Base-by-base conservation (phyloP, 1,140 invertebrate genomes). In the Dolichoris vasculosae region DNA sequence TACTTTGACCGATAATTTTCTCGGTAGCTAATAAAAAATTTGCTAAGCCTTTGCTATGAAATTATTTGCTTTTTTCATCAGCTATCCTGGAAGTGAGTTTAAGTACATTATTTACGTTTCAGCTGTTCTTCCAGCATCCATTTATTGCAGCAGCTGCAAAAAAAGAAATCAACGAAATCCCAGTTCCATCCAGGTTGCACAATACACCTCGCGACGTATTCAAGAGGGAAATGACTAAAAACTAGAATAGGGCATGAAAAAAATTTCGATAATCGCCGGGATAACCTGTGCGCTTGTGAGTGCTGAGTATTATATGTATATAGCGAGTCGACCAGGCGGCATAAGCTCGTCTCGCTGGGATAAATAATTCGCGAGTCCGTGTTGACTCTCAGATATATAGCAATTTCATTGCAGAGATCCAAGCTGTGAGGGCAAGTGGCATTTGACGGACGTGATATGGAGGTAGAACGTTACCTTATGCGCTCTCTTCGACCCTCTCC, bases 361-460 rank as follows among this genome's bases (percentile, higher is more conserved):
- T 86, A 88, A 88, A 88, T 88, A 87, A 89, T 89, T 88, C 71
- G 88, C 78, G 82, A 86, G 80, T 85, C 69, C 77, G 38, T 75
- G 84, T 85, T 51, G 64, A 40, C 17, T 40, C 59, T 55, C 55
- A 80, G 87, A 86, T 88, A 82, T 88, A 89, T 89, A 89, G 86
- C 88, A 88, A 90, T 91, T 90, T 90, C 89, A 91, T 90, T 90
- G 89, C 89, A 85, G 87, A 30, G 32, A 40, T 87, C 86, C 30
- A 38, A 69, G 0, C 13, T 3, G 35, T 51, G n/a, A 77, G 11
- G 20, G 86, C 86, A 82, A 87, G 90, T 91, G 88, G 88, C 89
- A 88, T 92, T 91, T 91, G 90, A 90, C 89, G 90, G 90, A 90
- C 89, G 90, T 90, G 90, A 91, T 91, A 90, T 90, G 89, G 88